Base-by-base conservation (phyloP, 1,140 invertebrate genomes). In the Drosophila cardini region DNA sequence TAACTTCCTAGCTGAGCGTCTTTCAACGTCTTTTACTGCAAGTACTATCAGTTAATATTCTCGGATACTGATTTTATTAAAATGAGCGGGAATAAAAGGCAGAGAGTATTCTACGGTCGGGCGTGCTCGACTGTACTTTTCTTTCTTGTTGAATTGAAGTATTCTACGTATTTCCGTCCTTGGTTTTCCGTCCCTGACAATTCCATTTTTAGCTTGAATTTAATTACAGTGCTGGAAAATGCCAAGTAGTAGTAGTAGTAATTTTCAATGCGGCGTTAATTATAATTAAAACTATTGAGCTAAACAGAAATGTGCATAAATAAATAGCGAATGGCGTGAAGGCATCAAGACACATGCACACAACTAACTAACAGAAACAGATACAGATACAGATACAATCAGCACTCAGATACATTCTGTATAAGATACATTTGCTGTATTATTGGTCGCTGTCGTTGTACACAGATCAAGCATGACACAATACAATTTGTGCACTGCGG, bases 211-310 rank as follows among this genome's bases (percentile, higher is more conserved):
- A 11, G 15, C 5, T 34, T 10, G 18, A 4, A 18, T 21, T 13
- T 21, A 13, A 18, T 30, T 16, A 8, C 57, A 34, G 34, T 8
- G 60, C 46, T 18, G 60, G 34, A 50, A 50, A 62, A 43, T 34
- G 36, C n/a, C n/a, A n/a, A n/a, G n/a, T n/a, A n/a, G n/a, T n/a
- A n/a, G n/a, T n/a, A n/a, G n/a, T n/a, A 4, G 21, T 71, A 87
- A 85, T 86, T 87, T 67, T 60, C 76, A 83, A 46, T 55, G 65
- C 26, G 65, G 67, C 84, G 84, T 87, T 89, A 89, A 87, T 83
- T 89, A 83, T 87, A 89, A 87, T 87, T 87, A 89, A 87, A 87
- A 87, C 84, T 80, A 70, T 56, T 74, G 43, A 86, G 85, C 82
- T 86, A 86, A 85, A 78, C 76, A 73, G 68, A 71, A 52, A 70